Base-by-base conservation (phyloP, 1,140 invertebrate genomes). In the Drosophila nigrodunni region DNA sequence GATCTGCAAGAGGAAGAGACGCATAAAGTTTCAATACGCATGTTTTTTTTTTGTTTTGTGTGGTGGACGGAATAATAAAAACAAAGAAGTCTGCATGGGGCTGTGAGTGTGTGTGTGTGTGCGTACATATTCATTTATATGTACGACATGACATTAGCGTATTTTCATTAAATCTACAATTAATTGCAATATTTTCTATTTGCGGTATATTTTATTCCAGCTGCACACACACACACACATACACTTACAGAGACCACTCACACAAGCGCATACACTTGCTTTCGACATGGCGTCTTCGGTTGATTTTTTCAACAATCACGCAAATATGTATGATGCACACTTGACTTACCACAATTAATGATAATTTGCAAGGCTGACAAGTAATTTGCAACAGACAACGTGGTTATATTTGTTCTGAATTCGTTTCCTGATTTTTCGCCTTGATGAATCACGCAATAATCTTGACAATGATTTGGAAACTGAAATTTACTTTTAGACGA, bases 1-100 rank as follows among this genome's bases (percentile, higher is more conserved):
- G 47, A 91, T 67, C 82, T 88, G 54, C 8, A 91, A 7, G 1
- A 13, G 25, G 10, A 35, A 74, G 62, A 57, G 43, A 66, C 13
- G 7, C 13, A 11, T 44, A 37, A 43, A 2, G 25, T 3, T 30
- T 30, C 15, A 30, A 5, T 4, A 30, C 25, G 25, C 25, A 30
- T 30, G 25, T 30, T 25, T 25, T 25, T 25, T 30, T 30, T 30
- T 30, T 30, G 25, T 30, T 30, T 30, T 30, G 25, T 30, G 25
- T 5, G 25, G 6, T 5, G 2, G 25, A 4, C 25, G 25, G 3
- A 30, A 21, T 1, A 50, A 30, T 18, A 30, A 25, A 15, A 52
- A 52, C 49, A 52, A 52, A 52, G 25, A 30, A 34, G 25, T 30
- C 25, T 30, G 25, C 25, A 4, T 3, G 25, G 18, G 18, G 18